Base-by-base conservation (phyloP, 2,797 vertebrate genomes). In the Lerista edwardsae region DNA sequence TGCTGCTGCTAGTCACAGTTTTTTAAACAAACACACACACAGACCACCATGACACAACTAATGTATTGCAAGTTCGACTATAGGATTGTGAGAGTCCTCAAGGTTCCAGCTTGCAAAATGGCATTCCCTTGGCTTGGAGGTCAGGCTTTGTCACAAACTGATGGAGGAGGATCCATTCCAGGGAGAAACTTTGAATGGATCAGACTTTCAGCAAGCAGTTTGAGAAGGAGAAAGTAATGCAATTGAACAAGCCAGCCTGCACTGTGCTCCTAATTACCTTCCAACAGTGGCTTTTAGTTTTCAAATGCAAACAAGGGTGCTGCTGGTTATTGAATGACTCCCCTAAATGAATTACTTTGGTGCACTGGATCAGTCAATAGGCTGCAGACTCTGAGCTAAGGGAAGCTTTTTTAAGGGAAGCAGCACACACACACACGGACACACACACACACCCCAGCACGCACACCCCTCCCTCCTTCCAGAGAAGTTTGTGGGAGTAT, bases 211-310 rank as follows among this genome's bases (percentile, higher is more conserved):
- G 19, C 74, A 77, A 86, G 84, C 57, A 75, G 80, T 14, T 69
- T 64, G 51, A 68, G 23, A 44, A 25, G 83, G 77, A 84, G 86
- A 87, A 75, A 25, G 59, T 79, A 88, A 64, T 80, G 84, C 81
- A 86, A 72, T 80, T 62, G 68, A 82, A 34, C 34, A 55, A 80
- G 51, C 14, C 74, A 55, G 55, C 68, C 34, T 17, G 68, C 65
- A 6, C 11, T 80, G 62, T 64, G 25, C 29, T 67, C 41, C 69
- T 34, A 55, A 72, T 78, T 31, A 39, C 31, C 36, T 75, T 75
- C 44, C 55, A 34, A 55, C 1, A 0, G 1, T 44, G 41, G 34
- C 12, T 12, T 86, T 79, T 39, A 57, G 84, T 74, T 55, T 68
- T 36, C 61, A 75, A 62, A 67, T 21, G 34, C 47, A 81, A 83